These are phyloP conservation scores for Sarcophaga subvicina DNA, from an alignment of 2,888 invertebrate genomes.

Conservation along the genomic window DNA sequence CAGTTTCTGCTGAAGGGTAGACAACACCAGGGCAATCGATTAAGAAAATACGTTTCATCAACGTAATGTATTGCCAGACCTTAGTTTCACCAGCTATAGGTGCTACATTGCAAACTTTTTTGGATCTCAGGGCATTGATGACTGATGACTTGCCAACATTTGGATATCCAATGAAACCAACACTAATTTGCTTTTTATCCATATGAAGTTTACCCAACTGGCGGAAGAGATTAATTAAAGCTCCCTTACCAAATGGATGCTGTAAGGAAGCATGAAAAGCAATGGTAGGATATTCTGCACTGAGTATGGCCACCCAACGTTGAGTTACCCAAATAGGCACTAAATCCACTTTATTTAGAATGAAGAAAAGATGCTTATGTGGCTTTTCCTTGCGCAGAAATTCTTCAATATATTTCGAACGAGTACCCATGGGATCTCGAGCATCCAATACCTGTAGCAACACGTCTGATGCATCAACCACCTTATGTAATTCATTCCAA, in stretches of 20 bases:
- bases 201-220: conserved; percentile 97
- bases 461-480: conserved; percentile 99
- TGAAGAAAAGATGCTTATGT: conserved; percentile 98
- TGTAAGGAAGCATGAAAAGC: conserved; percentile 99
- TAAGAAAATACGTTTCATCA: conserved; percentile 97
- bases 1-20: conserved; percentile 97
- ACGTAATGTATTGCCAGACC: conserved; percentile 99
- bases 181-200: conserved; percentile 99
- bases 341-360: conserved; percentile 97
- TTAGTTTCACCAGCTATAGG: conserved; percentile 99
- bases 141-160: conserved; percentile 99
- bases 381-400: conserved; percentile 96
- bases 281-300: conserved; percentile 97
- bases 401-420: conserved; percentile 95
- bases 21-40: conserved; percentile 99
- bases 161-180: conserved; percentile 99
- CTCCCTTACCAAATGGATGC: conserved; percentile 99
- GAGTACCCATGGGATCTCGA: conserved; percentile 97
- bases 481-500: conserved; percentile 99
- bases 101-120: conserved; percentile 99
- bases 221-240: conserved; percentile 96
- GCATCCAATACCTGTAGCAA: conserved; percentile 98
- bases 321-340: conserved; percentile 99
- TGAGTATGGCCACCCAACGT: conserved; percentile 97
- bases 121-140: conserved; percentile 96